phyloP scores from a whole-genome alignment of 1,140 invertebrate genomes.

The Macrosteles quadrilineatus region DNA sequence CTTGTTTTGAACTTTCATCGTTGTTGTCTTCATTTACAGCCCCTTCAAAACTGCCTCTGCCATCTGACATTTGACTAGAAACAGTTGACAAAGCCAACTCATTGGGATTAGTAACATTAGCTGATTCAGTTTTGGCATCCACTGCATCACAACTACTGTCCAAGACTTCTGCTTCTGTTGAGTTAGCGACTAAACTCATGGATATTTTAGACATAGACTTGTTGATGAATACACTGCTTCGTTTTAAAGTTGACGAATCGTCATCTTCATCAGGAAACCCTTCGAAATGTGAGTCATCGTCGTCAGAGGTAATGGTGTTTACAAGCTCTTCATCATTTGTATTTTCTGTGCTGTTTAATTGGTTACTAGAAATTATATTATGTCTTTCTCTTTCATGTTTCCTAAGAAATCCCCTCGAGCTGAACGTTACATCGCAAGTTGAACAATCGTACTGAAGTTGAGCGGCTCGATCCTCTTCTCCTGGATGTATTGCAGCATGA shows the following conservation, averaged over 20 bases:
- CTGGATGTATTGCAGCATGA: slow-evolving; percentile 61
- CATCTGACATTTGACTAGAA: background rate
- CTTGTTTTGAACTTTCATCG: background rate
- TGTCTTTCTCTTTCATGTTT: background rate
- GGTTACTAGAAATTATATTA: background rate
- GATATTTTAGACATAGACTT: background rate
- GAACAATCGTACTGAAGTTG: slow-evolving; percentile 27
- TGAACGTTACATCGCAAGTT: slow-evolving; percentile 33
- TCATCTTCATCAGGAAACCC: background rate
- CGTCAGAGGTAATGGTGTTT: background rate
- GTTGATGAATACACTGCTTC: background rate
- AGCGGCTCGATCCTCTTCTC: slow-evolving; percentile 48
- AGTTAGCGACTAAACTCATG: background rate
- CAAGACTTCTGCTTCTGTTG: background rate
- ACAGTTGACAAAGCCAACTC: background rate
- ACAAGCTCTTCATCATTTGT: background rate
- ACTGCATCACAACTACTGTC: background rate
- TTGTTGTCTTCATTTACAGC: background rate
- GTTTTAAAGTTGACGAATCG: background rate
- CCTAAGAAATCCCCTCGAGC: slow-evolving; percentile 29
- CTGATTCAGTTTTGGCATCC: too few species aligned
- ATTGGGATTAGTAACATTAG: background rate
- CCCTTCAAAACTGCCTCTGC: background rate
- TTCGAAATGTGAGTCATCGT: slow-evolving; percentile 10
- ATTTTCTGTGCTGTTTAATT: background rate